These are phyloP conservation scores for Catharus bicknelli DNA, from an alignment of 2,113 vertebrate genomes.

Conservation along the genomic window DNA sequence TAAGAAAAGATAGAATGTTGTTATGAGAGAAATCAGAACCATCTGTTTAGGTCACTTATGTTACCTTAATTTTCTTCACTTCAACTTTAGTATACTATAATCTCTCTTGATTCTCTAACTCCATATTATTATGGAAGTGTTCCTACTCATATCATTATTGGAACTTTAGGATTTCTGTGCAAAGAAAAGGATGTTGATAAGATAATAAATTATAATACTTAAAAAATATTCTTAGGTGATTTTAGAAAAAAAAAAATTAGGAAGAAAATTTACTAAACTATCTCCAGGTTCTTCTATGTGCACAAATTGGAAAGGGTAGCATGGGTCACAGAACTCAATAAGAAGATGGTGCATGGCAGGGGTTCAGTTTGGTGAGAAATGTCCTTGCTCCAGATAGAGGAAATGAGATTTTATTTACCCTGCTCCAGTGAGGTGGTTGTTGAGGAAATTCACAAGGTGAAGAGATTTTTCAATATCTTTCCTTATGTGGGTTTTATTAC, in stretches of 20 bases:
- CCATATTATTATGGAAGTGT: background rate
- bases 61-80: background rate
- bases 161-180: background rate
- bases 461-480: constrained; percentile 17
- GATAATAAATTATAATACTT: background rate
- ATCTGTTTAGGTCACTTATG: background rate
- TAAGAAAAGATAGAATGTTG: background rate
- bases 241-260: background rate
- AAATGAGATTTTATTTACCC: background rate
- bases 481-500: background rate
- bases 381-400: background rate
- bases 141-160: background rate
- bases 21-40: background rate
- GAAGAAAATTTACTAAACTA: background rate
- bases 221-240: background rate
- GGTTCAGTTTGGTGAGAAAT: background rate
- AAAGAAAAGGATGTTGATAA: background rate
- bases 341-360: background rate
- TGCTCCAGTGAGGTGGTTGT: background rate
- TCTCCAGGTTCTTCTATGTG: background rate
- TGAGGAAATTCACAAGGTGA: constrained; percentile 1
- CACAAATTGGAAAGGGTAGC: background rate
- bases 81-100: background rate
- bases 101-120: background rate
- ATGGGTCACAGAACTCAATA: background rate